These are phyloP conservation scores for Sprattus sprattus DNA, from an alignment of 2,113 vertebrate genomes.

Conservation along the genomic window DNA sequence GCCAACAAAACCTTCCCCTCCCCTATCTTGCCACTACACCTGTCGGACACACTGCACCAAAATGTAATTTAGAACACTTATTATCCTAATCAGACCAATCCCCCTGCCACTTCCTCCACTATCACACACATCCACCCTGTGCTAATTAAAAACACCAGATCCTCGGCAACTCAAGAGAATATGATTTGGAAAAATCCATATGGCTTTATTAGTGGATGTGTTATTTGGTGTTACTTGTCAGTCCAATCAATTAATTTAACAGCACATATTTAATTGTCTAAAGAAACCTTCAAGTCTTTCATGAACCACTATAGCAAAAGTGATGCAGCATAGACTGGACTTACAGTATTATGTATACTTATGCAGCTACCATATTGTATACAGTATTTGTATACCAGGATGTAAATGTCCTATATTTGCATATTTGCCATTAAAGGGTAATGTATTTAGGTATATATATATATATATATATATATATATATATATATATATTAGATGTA, in stretches of 20 bases:
- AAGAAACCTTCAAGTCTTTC: neutral
- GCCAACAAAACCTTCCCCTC: conserved; percentile 51
- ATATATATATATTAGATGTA: too few relatives aligned
- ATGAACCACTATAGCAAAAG: neutral
- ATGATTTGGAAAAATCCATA: conserved; percentile 44
- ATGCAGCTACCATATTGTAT: neutral
- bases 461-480: too few relatives aligned
- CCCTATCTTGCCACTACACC: conserved; percentile 69
- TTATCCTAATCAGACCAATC: conserved; percentile 67
- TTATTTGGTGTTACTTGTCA: neutral
- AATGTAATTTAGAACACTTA: conserved; percentile 66
- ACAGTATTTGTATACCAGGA: too few relatives aligned
- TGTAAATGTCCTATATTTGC: too few relatives aligned
- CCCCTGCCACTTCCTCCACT: conserved; percentile 48
- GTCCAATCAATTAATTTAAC: neutral
- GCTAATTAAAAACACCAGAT: conserved; percentile 63
- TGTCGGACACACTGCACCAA: conserved; percentile 68
- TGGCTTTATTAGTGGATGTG: neutral
- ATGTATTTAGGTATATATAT: too few relatives aligned
- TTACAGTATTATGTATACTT: neutral
- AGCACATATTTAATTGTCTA: neutral
- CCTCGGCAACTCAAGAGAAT: conserved; percentile 52
- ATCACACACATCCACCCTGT: conserved; percentile 54
- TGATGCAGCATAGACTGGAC: neutral
- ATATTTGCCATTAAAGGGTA: too few relatives aligned